A percentile compares a stretch with the other conserved stretches of the same genome.
phyloP scores from a whole-genome alignment of 1,140 invertebrate species.

The Drosophila nasuta region DNA sequence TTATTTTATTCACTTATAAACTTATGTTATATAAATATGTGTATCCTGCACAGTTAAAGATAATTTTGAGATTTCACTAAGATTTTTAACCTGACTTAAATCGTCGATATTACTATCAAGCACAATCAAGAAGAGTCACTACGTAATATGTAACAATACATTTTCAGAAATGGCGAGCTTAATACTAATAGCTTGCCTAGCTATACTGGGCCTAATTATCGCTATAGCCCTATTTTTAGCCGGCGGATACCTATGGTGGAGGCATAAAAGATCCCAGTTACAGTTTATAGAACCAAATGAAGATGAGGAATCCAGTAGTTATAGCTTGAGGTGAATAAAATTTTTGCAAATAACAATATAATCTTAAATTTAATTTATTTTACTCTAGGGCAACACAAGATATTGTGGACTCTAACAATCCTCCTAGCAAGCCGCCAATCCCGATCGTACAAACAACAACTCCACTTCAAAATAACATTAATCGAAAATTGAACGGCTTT shows the following conservation, averaged over 20 bases:
- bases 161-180: conserved; percentile 78
- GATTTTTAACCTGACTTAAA: too few relatives aligned
- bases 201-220: conserved; percentile 79
- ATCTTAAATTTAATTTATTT: conserved; percentile 1
- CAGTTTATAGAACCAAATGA: conserved; percentile 84
- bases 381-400: conserved; percentile 69
- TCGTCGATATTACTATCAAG: too few relatives aligned
- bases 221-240: conserved; percentile 80
- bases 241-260: conserved; percentile 84
- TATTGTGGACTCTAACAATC: conserved; percentile 62
- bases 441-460: conserved; percentile 60
- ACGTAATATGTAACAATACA: too few relatives aligned
- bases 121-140: too few relatives aligned
- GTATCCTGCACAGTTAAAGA: too few relatives aligned
- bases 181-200: conserved; percentile 76
- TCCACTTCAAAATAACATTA: conserved; percentile 82
- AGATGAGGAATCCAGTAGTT: conserved; percentile 82
- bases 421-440: conserved; percentile 62
- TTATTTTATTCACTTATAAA: too few relatives aligned
- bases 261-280: conserved; percentile 83
- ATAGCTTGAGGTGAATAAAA: conserved; percentile 73
- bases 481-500: conserved; percentile 88
- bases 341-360: not conserved
- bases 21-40: too few relatives aligned
- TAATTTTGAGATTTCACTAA: too few relatives aligned